Conservation (phyloP, 2,797 vertebrate species). For the Phrynocephalus vlangalii region DNA sequence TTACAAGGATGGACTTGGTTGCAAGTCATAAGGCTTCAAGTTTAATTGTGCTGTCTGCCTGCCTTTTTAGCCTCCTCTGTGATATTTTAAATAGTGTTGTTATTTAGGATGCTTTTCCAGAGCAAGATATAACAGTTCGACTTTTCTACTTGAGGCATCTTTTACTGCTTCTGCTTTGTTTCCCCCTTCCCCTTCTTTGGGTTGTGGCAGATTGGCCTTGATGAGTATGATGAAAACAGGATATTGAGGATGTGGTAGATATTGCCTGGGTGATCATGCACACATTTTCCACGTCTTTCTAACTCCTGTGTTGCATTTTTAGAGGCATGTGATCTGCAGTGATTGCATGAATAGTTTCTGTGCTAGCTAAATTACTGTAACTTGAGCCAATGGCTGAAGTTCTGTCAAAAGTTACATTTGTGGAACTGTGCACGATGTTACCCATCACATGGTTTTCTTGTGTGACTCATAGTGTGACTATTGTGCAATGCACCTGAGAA, state of each 20-base stretch:
- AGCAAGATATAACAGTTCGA: background rate
- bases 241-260: slow-evolving; percentile 2
- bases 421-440: too few species aligned
- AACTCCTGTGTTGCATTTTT: slow-evolving; percentile 13
- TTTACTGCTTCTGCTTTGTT: background rate
- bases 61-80: background rate
- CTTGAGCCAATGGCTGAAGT: background rate
- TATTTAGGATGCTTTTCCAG: slow-evolving; percentile 1
- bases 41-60: background rate
- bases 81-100: accelerated
- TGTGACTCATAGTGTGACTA: too few species aligned
- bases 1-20: background rate
- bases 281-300: slow-evolving; percentile 16
- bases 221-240: background rate
- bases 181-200: background rate
- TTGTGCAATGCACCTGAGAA: too few species aligned
- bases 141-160: background rate
- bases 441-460: too few species aligned
- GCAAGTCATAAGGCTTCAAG: slow-evolving; percentile 14
- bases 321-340: slow-evolving; percentile 11
- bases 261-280: background rate
- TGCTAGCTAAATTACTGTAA: background rate
- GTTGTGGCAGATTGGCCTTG: background rate
- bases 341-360: slow-evolving; percentile 23
- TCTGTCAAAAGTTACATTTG: too few species aligned